Conservation (phyloP, 2,797 vertebrate genomes). For the Peromyscus eremicus region DNA sequence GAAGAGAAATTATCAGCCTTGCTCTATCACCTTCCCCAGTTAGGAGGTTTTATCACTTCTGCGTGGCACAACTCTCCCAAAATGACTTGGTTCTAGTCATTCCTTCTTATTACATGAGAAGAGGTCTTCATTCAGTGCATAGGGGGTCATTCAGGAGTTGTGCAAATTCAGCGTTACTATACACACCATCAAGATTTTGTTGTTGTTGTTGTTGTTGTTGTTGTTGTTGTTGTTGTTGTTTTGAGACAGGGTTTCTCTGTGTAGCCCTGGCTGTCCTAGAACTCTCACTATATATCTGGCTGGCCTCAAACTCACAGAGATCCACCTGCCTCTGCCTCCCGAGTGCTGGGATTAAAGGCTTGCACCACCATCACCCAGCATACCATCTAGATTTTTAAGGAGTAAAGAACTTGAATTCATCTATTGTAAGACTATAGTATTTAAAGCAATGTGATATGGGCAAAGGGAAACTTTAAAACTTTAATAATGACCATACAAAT, state of each 20-base stretch:
- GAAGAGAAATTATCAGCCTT: not conserved
- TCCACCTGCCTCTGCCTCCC: not conserved
- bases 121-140: not conserved
- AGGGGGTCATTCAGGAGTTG: not conserved
- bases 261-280: not conserved
- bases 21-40: not conserved
- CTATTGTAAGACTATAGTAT: conserved; percentile 9
- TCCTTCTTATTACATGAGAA: not conserved
- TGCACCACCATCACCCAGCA: not conserved
- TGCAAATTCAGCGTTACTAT: not conserved
- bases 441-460: not conserved
- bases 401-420: not conserved
- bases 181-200: not conserved
- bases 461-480: not conserved
- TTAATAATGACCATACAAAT: conserved; percentile 36
- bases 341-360: not conserved
- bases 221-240: not conserved
- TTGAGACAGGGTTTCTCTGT: not conserved
- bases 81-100: not conserved
- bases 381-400: not conserved
- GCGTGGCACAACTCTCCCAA: not conserved
- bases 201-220: not conserved
- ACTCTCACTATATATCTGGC: not conserved
- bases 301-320: not conserved
- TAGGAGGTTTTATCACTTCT: not conserved